Base-by-base conservation (phyloP, 2,797 vertebrate species). In the Aplochiton taeniatus region DNA sequence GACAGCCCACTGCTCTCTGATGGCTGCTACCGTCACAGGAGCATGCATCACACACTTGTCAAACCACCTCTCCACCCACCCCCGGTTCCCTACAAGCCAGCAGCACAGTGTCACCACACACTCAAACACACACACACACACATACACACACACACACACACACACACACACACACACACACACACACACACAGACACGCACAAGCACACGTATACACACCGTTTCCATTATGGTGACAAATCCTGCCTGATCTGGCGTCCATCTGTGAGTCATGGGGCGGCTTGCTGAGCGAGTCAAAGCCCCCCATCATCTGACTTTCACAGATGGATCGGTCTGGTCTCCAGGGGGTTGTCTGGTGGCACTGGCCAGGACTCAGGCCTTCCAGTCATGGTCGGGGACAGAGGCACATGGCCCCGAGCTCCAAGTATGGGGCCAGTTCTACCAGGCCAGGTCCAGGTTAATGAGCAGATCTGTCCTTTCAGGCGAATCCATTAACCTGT, bases 21-120 rank as follows among this genome's bases (percentile, higher is more conserved):
- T 79, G 70, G 78, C 76, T 82, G 78, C 87, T 88, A 81, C 72
- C 83, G 85, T 91, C 88, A 90, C 86, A 69, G 72, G 46, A 77
- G 78, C 83, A 73, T 88, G 85, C 80, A 86, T 89, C 87, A 88
- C 85, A 80, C 82, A 85, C 85, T 89, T 87, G 86, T 87, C 85
- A 89, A 81, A 76, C 80, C 82, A 69, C 81, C 81, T 84, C 77
- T 45, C 17, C 59, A 58, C 80, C 83, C 87, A 81, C 87, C 83
- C 76, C 64, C 74, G 82, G 77, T 83, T 82, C 77, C 68, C 82
- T 75, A 61, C 80, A 76, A 85, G 78, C 83, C 85, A 83, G 83
- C 83, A 80, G 79, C 75, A 73, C 70, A 17, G 76, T 85, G 74
- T 81, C 85, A 79, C 77, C 83, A 78, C 82, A n/a, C n/a, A n/a